A percentile compares a stretch with the other conserved stretches of the same genome.
phyloP scores from a whole-genome alignment of 2,888 invertebrate species.

The Helicoverpa assulta region DNA sequence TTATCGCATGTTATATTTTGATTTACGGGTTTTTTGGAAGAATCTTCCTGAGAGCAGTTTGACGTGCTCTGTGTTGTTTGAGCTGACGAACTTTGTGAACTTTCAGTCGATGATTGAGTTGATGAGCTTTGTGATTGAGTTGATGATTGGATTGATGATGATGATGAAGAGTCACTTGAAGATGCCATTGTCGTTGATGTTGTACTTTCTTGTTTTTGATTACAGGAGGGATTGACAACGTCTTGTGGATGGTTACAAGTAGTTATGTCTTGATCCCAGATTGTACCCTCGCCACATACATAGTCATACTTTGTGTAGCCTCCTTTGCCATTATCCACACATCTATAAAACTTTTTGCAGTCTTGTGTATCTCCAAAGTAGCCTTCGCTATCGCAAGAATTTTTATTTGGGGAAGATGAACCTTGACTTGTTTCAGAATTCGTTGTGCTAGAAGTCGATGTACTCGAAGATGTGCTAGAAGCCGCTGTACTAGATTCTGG shows the following conservation, averaged over 20 bases:
- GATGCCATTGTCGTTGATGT: slow-evolving; percentile 58
- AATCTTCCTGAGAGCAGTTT: slow-evolving; percentile 70
- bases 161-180: slow-evolving; percentile 38
- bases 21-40: slow-evolving; percentile 73
- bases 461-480: slow-evolving; percentile 1
- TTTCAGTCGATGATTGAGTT: slow-evolving; percentile 13
- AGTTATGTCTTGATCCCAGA: slow-evolving; percentile 91
- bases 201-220: slow-evolving; percentile 57
- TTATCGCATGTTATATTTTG: slow-evolving; percentile 84
- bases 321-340: slow-evolving; percentile 91
- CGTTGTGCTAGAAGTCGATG: slow-evolving; percentile 52
- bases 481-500: slow-evolving; percentile 24
- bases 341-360: slow-evolving; percentile 92
- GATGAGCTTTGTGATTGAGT: slow-evolving; percentile 16
- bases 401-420: slow-evolving; percentile 52
- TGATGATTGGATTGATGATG: slow-evolving; percentile 17
- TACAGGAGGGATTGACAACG: slow-evolving; percentile 80
- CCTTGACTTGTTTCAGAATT: slow-evolving; percentile 58
- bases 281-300: slow-evolving; percentile 92
- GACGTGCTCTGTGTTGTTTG: slow-evolving; percentile 63
- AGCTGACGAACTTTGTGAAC: slow-evolving; percentile 31
- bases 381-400: slow-evolving; percentile 89
- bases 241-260: slow-evolving; percentile 86
- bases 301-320: slow-evolving; percentile 91
- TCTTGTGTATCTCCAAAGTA: slow-evolving; percentile 91